Base-by-base conservation (phyloP, 1,140 invertebrate species). In the Manduca sexta region DNA sequence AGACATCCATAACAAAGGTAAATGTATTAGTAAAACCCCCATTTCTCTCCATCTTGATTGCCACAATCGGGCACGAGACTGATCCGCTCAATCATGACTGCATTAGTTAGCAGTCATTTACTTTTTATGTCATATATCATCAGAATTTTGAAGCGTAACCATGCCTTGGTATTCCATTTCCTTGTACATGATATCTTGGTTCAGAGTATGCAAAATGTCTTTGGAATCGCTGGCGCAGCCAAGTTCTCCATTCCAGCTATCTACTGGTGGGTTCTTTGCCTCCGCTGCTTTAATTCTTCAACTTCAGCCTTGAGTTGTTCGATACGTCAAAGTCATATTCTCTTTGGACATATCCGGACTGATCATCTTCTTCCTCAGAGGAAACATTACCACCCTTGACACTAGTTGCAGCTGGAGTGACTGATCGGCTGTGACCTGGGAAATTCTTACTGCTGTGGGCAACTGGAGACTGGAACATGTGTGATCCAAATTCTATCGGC, bases 211-310 rank as follows among this genome's bases (percentile, higher is more conserved):
- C 0, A 96, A 79, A 41, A 92, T 92, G 51, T 93, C 91, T 73
- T 95, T n/a, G 93, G 71, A 97, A 94, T 31, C 95, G 81, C 74
- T 95, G 92, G 37, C 92, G 89, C 0, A 97, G 72, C 93, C 45
- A 92, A 77, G 77, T 97, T 97, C 73, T 97, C 95, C 69, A 97
- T 95, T 29, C 91, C 93, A 5, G 92, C 90, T 60, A 97, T 92
- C 78, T 96, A 93, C 40, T 90, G 86, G 67, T 96, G 93, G 65
- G 95, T 95, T 59, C 93, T 91, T 34, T 91, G 88, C 52, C 92
- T 86, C 37, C 92, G 89, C 37, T 90, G 88, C 60, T 91, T 91
- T 11, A 97, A 76, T 46, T 93, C 92, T 14, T 89, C 87, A 18
- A 96, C 80, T 79, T 96, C 92, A 4, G 88, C 74, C 15, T 91